These are phyloP conservation scores for Archaeoteleia sp. DNA, from an alignment of 2,888 invertebrate species.

Conservation along the genomic window DNA sequence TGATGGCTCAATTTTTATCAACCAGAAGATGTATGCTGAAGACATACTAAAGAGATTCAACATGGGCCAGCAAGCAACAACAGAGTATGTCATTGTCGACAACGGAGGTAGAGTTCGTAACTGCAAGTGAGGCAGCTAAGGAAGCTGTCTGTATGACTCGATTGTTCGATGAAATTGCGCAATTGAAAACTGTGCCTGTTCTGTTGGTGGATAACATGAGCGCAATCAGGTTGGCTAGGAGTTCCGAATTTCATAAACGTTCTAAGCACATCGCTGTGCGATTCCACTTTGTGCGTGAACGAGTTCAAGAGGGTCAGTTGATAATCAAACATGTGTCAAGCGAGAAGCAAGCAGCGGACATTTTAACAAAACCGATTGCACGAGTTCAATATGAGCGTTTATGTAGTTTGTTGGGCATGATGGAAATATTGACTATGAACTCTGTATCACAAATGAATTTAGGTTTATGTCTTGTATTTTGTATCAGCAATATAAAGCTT, in stretches of 20 bases:
- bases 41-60: conserved; percentile 21
- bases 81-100: conserved; percentile 29
- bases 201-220: conserved; percentile 33
- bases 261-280: conserved; percentile 35
- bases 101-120: conserved; percentile 31
- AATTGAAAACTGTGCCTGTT: conserved; percentile 8
- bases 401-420: conserved; percentile 10
- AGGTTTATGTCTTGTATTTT: background rate
- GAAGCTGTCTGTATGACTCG: conserved; percentile 31
- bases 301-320: conserved; percentile 19
- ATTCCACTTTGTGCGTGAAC: conserved; percentile 33
- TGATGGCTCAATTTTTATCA: conserved; percentile 20
- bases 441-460: background rate
- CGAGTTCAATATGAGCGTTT: conserved; percentile 19
- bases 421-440: background rate
- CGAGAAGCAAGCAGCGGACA: conserved; percentile 29
- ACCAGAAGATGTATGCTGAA: conserved; percentile 1
- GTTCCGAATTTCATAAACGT: conserved; percentile 34
- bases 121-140: conserved; percentile 32
- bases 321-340: conserved; percentile 28
- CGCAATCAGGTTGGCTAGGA: conserved; percentile 36
- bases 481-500: background rate
- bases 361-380: conserved; percentile 29
- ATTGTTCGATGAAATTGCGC: conserved; percentile 13
- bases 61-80: conserved; percentile 42